A percentile compares a stretch with the other conserved stretches of the same genome.
These are phyloP conservation scores for Pelusios castaneus DNA, from an alignment of 2,113 vertebrate genomes.

Conservation along the genomic window DNA sequence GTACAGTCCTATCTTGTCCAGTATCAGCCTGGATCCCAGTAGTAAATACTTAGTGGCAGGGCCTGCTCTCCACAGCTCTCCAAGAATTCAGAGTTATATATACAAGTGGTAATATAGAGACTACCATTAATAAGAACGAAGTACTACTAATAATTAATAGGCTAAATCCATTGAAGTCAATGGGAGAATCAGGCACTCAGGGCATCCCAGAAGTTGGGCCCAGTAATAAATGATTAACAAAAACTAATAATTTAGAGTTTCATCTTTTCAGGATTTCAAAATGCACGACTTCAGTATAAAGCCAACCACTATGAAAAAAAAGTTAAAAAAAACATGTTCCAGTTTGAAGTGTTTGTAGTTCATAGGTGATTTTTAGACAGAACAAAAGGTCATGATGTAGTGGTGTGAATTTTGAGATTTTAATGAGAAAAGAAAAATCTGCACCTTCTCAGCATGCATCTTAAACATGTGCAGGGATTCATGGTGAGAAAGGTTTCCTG, in stretches of 20 bases:
- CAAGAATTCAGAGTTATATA: background rate
- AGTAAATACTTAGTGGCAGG: background rate
- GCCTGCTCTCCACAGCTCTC: background rate
- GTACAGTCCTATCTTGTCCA: background rate
- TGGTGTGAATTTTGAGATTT: background rate
- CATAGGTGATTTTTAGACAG: background rate
- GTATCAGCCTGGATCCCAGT: background rate
- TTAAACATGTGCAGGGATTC: fast-evolving
- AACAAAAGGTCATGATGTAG: background rate
- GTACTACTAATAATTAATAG: background rate
- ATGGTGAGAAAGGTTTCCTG: background rate
- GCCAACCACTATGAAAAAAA: background rate
- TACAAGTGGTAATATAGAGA: background rate
- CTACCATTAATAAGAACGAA: background rate
- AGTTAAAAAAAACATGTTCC: background rate
- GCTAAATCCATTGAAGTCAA: background rate
- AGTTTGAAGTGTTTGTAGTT: background rate
- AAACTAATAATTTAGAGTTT: background rate
- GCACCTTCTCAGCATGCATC: fast-evolving
- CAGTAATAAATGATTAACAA: background rate
- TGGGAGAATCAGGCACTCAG: background rate
- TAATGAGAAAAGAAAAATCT: background rate
- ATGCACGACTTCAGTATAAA: fast-evolving
- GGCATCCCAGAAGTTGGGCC: background rate
- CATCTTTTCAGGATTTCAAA: background rate